phyloP scores from a whole-genome alignment of 2,797 vertebrate species.

The Prionace glauca region DNA sequence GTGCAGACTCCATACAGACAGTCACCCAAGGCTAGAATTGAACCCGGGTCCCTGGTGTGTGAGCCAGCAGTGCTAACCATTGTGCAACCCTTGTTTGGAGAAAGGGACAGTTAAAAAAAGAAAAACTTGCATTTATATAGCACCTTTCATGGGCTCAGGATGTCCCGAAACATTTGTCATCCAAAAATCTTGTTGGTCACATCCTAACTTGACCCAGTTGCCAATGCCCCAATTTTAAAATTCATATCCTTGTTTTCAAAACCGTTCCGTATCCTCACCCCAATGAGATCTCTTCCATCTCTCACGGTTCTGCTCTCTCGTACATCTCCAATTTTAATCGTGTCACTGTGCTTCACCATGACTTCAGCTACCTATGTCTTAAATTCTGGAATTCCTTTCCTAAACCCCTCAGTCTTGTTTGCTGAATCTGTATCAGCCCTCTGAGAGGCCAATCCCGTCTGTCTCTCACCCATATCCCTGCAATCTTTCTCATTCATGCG shows the following conservation, averaged over 20 bases:
- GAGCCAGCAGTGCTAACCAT: too few species aligned
- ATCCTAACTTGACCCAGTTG: neutral
- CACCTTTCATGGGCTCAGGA: neutral
- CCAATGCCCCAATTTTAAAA: neutral
- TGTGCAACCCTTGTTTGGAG: neutral
- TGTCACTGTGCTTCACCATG: neutral
- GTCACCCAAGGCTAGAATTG: too few species aligned
- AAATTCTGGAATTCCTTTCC: neutral
- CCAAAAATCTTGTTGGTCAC: neutral
- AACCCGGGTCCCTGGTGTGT: too few species aligned
- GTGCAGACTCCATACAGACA: too few species aligned
- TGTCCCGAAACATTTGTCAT: neutral
- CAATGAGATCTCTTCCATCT: neutral
- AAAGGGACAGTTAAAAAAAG: neutral
- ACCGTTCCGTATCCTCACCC: neutral
- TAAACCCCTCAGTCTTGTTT: neutral
- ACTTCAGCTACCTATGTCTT: neutral
- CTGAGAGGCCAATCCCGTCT: neutral
- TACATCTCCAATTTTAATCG: neutral
- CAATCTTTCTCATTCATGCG: neutral
- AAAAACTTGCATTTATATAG: neutral
- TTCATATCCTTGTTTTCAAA: neutral
- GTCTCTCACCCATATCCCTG: neutral
- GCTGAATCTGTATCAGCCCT: neutral
- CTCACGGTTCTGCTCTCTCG: neutral